A percentile compares a stretch with the other conserved stretches of the same genome.
Evolutionary conservation across 2,113 vertebrate genomes (phyloP).

Genomic region (Rhabdomys dilectus): DNA sequence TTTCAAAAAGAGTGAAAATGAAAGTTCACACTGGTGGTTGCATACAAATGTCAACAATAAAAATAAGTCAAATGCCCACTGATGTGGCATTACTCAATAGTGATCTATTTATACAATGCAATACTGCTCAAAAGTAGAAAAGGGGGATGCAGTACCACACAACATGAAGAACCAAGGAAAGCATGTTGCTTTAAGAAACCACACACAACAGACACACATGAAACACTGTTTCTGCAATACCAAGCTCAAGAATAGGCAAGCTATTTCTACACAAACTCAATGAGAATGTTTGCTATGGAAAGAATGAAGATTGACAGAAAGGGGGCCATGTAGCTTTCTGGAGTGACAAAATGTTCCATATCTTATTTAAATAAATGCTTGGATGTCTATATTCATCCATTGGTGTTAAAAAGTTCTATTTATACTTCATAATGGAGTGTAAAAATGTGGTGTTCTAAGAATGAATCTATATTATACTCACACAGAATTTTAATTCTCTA

Average conservation of each 20-base stretch:
- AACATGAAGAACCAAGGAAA: not conserved
- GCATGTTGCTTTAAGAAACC: not conserved
- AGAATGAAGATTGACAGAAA: not conserved
- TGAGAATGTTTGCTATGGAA: not conserved
- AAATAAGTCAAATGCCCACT: not conserved
- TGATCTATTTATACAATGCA: not conserved
- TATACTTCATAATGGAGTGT: conserved; percentile 4
- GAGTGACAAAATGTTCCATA: not conserved
- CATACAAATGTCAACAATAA: conserved; percentile 18
- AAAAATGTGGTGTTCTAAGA: not conserved
- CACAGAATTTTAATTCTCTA: conserved; percentile 44
- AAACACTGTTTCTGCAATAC: not conserved
- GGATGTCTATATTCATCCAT: not conserved
- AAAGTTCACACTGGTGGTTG: not conserved
- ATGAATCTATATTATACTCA: not conserved
- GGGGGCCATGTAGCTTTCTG: not conserved
- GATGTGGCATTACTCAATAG: not conserved
- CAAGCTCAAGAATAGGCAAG: not conserved
- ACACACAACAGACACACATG: not conserved
- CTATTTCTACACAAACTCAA: not conserved
- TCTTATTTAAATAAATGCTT: not conserved
- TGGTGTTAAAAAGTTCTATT: not conserved
- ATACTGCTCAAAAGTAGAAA: not conserved
- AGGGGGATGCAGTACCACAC: not conserved
- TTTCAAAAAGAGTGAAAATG: not conserved